phyloP scores from a whole-genome alignment of 2,888 invertebrate genomes.

The Resseliella maxima region DNA sequence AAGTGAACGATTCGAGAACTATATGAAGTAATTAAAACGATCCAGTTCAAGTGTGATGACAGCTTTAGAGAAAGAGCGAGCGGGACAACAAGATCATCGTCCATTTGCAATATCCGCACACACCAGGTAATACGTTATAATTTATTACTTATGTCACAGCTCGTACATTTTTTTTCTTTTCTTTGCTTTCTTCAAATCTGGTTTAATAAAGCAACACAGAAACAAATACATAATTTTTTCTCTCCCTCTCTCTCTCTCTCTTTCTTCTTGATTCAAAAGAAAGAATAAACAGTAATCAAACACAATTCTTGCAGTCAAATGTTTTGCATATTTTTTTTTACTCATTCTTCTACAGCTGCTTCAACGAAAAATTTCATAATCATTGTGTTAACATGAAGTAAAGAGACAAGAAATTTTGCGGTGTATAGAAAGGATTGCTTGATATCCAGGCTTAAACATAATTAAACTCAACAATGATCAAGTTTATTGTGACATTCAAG shows the following conservation, averaged over 20 bases:
- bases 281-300: slow-evolving; percentile 32
- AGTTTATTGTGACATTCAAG: not conserved
- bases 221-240: slow-evolving; percentile 1
- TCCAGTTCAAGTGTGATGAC: slow-evolving; percentile 40
- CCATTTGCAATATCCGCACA: slow-evolving; percentile 12
- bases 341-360: too few species aligned
- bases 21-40: slow-evolving; percentile 27
- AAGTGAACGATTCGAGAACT: slow-evolving; percentile 36
- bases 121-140: slow-evolving; percentile 24
- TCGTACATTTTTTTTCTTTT: slow-evolving; percentile 12
- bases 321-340: too few species aligned
- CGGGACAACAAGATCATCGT: not conserved
- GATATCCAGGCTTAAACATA: not conserved
- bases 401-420: not conserved
- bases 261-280: not conserved
- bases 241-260: not conserved
- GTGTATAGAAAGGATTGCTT: not conserved
- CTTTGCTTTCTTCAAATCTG: not conserved
- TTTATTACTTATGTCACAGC: slow-evolving; percentile 40
- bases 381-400: not conserved
- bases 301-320: not conserved
- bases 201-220: slow-evolving; percentile 27
- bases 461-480: not conserved
- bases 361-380: slow-evolving; percentile 28
- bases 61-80: not conserved